Percentiles rank a stretch among this genome's conserved stretches.
Evolutionary conservation across 2,113 vertebrate species (phyloP).

Genomic region (Formicarius rufipectus): DNA sequence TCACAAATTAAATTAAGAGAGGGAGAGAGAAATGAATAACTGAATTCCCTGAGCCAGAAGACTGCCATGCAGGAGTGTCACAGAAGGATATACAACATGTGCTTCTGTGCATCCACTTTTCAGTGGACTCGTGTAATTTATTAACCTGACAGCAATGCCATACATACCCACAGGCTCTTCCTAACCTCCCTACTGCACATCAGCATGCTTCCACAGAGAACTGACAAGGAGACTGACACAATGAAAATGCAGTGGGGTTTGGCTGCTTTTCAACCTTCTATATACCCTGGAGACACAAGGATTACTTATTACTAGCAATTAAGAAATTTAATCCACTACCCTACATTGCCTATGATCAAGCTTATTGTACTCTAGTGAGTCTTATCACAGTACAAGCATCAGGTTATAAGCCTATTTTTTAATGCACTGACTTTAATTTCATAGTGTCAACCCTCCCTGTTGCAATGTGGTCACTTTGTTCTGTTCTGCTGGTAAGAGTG

Average conservation of each 20-base stretch:
- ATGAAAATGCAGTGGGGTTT: slow-evolving; percentile 28
- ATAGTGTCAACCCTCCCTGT: background rate
- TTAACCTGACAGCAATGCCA: slow-evolving; percentile 15
- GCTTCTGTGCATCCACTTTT: background rate
- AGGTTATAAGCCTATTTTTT: background rate
- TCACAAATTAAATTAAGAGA: slow-evolving; percentile 21
- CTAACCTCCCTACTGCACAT: background rate
- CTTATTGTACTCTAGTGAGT: slow-evolving; percentile 11
- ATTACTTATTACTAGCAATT: slow-evolving; percentile 62
- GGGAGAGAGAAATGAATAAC: background rate
- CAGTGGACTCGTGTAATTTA: background rate
- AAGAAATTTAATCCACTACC: slow-evolving; percentile 37
- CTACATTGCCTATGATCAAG: slow-evolving; percentile 20
- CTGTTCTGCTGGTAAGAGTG: background rate
- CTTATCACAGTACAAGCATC: background rate
- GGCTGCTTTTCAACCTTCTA: slow-evolving; percentile 39
- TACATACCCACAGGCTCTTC: slow-evolving; percentile 4
- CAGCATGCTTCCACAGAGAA: slow-evolving; percentile 3
- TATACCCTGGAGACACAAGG: background rate
- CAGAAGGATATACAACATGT: background rate
- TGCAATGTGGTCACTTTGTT: background rate
- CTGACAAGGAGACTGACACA: slow-evolving; percentile 21
- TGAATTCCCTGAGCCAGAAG: background rate
- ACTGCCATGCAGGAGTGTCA: background rate
- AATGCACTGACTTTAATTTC: background rate